Conservation (phyloP, 2,113 vertebrate species). For the Lamprologus callipterus region DNA sequence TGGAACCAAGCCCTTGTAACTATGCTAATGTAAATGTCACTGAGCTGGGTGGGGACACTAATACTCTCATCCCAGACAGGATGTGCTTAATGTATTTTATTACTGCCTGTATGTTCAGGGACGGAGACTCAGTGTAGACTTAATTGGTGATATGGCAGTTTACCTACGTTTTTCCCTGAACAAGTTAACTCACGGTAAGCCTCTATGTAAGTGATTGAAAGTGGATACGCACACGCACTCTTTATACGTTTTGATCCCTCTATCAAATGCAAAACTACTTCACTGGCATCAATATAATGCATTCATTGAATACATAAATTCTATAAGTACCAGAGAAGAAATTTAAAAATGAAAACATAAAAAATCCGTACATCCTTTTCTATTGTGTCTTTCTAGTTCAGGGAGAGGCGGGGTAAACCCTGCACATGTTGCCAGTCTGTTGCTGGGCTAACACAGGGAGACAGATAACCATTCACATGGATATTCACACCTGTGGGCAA, state of each 20-base stretch:
- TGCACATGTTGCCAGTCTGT: not conserved
- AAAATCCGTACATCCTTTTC: not conserved
- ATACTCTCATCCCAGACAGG: conserved; percentile 45
- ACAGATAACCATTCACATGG: fast-evolving
- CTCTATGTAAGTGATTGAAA: not conserved
- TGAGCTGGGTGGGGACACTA: conserved; percentile 33
- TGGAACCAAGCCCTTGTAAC: conserved; percentile 32
- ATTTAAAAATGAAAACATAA: not conserved
- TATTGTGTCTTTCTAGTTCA: not conserved
- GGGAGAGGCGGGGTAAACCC: not conserved
- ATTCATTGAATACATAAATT: not conserved
- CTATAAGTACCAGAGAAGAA: not conserved
- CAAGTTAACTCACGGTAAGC: not conserved
- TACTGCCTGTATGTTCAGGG: conserved; percentile 33
- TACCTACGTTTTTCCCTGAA: not conserved
- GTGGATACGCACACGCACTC: not conserved
- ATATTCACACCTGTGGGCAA: not conserved
- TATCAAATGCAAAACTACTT: not conserved
- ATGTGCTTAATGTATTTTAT: conserved; percentile 54
- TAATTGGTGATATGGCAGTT: conserved; percentile 40
- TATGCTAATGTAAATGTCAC: conserved; percentile 50
- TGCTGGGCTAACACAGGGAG: not conserved
- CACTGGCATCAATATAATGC: not conserved
- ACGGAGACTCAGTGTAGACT: conserved; percentile 6
- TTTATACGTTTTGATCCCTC: not conserved